Evolutionary conservation across 2,113 vertebrate genomes (phyloP), one percentile per base, ranked within the genome.

Genomic region (Salvelinus fontinalis): DNA sequence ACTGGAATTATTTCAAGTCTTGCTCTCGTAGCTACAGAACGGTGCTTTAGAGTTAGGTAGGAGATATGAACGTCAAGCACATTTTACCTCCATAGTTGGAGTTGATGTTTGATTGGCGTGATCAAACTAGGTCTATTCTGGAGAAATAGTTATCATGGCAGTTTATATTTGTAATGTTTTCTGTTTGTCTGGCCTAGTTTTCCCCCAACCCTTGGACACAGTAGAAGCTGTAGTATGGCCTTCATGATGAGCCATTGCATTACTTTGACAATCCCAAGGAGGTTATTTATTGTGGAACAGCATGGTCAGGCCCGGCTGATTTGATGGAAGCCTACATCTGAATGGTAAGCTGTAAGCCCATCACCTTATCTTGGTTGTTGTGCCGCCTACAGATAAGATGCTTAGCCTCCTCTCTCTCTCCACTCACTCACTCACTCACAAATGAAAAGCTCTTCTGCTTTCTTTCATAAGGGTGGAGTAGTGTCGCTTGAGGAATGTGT

Each of bases 321-420:
- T 64, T 44, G 24, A 72, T 66, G 26, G 24, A 74, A 65, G n/a
- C n/a, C 29, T 34, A 54, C 68, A 24, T n/a, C 48, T 57, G 60
- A 39, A 24, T 44, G 59, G 31, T 24, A 73, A 64, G 57, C 29
- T 34, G 29, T 20, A 29, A 39, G 27, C 64, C 54, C 75, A 73
- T 57, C 70, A 76, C 66, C 14, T 18, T 66, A 73, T 83, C 67
- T 79, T 60, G 48, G 70, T 71, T 76, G 74, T 79, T 71, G 44
- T 71, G 67, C 71, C 49, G 70, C 75, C 74, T 71, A 65, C 24
- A 54, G 68, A 76, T 70, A 62, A 62, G 59, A 75, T 75, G 22
- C 26, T 44, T 22, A 44, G 16, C 7, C 34, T 12, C 57, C 67
- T 5, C 67, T 59, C 12, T 34, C 34, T n/a, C n/a, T 8, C 27